These are phyloP conservation scores for Eristalinus aeneus DNA, from an alignment of 2,888 invertebrate species.

Conservation along the genomic window DNA sequence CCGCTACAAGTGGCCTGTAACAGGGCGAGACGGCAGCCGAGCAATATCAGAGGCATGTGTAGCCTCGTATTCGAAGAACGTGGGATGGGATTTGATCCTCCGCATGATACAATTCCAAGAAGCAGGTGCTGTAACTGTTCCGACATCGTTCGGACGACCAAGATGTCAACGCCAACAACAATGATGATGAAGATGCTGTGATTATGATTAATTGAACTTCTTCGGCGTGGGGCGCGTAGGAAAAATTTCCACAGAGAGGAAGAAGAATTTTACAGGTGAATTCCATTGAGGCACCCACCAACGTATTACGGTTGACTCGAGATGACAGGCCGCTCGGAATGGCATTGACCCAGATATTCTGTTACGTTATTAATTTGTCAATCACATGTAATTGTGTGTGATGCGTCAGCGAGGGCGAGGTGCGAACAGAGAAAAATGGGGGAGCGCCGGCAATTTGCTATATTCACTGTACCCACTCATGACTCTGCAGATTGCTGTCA, in stretches of 20 bases:
- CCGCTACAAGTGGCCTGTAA: constrained; percentile 6
- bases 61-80: background rate
- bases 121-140: constrained; percentile 39
- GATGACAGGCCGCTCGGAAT: constrained; percentile 23
- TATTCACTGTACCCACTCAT: background rate
- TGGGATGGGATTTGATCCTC: background rate
- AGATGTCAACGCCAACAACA: constrained; percentile 30
- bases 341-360: constrained; percentile 56
- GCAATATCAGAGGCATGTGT: background rate
- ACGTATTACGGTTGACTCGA: background rate
- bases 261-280: constrained; percentile 22
- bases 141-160: constrained; percentile 14
- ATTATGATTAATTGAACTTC: constrained; percentile 65
- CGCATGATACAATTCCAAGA: constrained; percentile 35
- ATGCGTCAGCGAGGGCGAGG: background rate
- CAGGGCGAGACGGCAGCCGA: background rate
- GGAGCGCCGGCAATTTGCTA: background rate
- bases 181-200: constrained; percentile 43
- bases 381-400: constrained; percentile 8
- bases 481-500: constrained; percentile 8
- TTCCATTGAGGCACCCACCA: constrained; percentile 21
- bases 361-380: constrained; percentile 48
- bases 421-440: background rate
- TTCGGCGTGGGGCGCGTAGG: constrained; percentile 5
- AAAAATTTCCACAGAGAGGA: background rate